phyloP scores from a whole-genome alignment of 2,113 vertebrate species.

The Lophius piscatorius region DNA sequence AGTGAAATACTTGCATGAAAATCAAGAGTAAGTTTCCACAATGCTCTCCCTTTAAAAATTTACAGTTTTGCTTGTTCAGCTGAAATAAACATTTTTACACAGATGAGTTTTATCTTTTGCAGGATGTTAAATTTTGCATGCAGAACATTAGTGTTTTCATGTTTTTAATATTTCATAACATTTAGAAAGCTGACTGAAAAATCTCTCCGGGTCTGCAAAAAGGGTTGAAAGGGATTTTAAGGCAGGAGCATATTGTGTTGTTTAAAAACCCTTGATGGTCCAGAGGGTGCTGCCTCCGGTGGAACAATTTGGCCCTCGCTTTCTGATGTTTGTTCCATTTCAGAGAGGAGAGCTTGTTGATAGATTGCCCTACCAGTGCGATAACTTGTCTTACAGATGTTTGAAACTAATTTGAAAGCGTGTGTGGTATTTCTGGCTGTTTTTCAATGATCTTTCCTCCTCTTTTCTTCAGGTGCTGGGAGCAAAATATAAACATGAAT shows the following conservation, averaged over 20 bases:
- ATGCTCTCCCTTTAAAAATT: background rate
- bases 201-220: constrained; percentile 1
- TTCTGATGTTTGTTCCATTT: constrained; percentile 1
- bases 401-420: background rate
- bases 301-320: background rate
- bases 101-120: constrained; percentile 1
- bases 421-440: constrained; percentile 1
- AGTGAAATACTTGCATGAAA: constrained; percentile 90
- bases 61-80: background rate
- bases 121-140: background rate
- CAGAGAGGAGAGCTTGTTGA: background rate
- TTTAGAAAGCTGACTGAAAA: background rate
- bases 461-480: constrained; percentile 87
- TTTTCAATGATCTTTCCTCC: constrained; percentile 3
- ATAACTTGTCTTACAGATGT: background rate
- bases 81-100: too few species aligned
- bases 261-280: constrained; percentile 12
- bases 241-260: background rate
- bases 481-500: constrained; percentile 89
- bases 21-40: constrained; percentile 88
- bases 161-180: constrained; percentile 26
- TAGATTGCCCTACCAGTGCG: background rate
- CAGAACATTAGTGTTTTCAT: background rate
- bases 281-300: background rate
- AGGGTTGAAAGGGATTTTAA: constrained; percentile 2